Conservation (phyloP, 2,797 vertebrate genomes). For the Acrossocheilus wenchowensis region DNA sequence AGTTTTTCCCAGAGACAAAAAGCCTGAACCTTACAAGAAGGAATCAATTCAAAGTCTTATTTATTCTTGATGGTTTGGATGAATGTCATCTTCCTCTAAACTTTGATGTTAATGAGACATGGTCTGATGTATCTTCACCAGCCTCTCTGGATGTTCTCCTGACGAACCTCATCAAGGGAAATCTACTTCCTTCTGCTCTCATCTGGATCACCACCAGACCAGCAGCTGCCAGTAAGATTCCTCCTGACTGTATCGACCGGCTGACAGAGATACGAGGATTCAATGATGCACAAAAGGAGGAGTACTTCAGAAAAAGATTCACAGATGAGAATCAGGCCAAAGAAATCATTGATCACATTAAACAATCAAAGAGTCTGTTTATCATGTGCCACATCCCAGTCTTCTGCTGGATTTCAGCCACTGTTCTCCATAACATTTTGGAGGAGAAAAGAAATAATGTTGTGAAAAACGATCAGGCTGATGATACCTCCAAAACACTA, state of each 20-base stretch:
- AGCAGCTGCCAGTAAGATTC: background rate
- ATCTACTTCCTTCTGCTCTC: background rate
- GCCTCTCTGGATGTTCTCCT: background rate
- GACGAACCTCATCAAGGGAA: background rate
- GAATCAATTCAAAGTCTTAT: background rate
- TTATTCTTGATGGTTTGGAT: background rate
- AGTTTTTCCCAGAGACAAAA: slow-evolving; percentile 1
- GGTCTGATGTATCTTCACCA: background rate
- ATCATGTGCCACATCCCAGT: background rate
- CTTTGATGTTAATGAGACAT: background rate
- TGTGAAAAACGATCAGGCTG: background rate
- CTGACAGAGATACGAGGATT: background rate
- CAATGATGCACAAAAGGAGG: background rate
- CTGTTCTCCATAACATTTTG: background rate
- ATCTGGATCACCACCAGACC: slow-evolving; percentile 1
- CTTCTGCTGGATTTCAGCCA: background rate
- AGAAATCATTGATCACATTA: background rate
- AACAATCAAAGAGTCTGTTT: background rate
- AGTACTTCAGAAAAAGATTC: background rate
- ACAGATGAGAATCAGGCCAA: background rate
- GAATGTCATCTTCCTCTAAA: background rate
- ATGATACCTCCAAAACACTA: background rate
- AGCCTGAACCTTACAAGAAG: background rate
- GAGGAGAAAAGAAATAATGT: background rate
- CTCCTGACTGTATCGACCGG: background rate